A percentile compares a stretch with the other conserved stretches of the same genome.
Evolutionary conservation across 2,888 invertebrate genomes (phyloP).

Genomic region (Caenorhabditis afra): DNA sequence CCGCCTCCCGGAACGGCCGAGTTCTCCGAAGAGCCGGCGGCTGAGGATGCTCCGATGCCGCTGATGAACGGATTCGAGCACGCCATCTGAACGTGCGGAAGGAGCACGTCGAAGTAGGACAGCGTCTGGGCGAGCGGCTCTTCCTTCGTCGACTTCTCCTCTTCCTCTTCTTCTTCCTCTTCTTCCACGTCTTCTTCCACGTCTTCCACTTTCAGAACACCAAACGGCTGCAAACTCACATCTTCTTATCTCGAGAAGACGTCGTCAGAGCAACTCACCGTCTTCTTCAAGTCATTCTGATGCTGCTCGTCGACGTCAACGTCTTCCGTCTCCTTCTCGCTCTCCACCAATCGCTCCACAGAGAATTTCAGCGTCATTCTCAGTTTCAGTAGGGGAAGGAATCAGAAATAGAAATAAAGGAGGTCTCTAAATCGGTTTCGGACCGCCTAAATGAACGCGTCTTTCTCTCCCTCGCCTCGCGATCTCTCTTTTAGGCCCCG

Average conservation of each 20-base stretch:
- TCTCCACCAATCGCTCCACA: slow-evolving; percentile 64
- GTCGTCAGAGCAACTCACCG: slow-evolving; percentile 14
- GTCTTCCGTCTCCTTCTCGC: slow-evolving; percentile 22
- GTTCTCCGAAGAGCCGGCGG: slow-evolving; percentile 24
- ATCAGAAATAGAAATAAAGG: neutral
- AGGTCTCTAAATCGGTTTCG: slow-evolving; percentile 2
- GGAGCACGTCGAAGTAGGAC: slow-evolving; percentile 77
- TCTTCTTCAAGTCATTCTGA: slow-evolving; percentile 7
- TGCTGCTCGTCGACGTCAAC: slow-evolving; percentile 1
- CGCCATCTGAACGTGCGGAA: slow-evolving; percentile 79
- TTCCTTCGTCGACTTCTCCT: slow-evolving; percentile 27
- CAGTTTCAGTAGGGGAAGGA: neutral
- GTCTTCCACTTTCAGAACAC: neutral
- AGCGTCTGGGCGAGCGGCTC: slow-evolving; percentile 69
- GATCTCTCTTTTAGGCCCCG: slow-evolving; percentile 2
- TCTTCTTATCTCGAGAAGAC: too few species aligned
- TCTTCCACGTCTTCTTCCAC: slow-evolving; percentile 3
- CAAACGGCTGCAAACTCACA: neutral
- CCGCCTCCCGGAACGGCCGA: neutral
- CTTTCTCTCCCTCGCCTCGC: neutral
- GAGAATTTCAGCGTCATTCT: slow-evolving; percentile 67
- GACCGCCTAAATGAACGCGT: too few species aligned
- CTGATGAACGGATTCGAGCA: slow-evolving; percentile 73
- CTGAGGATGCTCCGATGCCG: slow-evolving; percentile 49
- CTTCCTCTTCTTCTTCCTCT: slow-evolving; percentile 47